Evolutionary conservation across 1,140 invertebrate species (phyloP).

Genomic region (Magallana ariakensis): DNA sequence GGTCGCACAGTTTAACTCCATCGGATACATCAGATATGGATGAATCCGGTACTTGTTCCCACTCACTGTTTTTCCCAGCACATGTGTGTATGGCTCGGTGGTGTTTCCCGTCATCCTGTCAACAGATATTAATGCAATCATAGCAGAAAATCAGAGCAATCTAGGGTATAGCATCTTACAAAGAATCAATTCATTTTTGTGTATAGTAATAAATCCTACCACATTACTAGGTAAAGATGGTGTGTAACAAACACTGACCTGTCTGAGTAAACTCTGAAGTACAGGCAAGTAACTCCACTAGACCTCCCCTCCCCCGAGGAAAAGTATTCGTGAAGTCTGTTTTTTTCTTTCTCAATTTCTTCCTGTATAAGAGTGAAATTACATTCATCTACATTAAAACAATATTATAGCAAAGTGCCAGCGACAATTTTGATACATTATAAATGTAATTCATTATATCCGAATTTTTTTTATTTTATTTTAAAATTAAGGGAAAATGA

Average conservation of each 20-base stretch:
- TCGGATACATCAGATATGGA: too few species aligned
- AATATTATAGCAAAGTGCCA: too few species aligned
- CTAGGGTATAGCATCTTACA: too few species aligned
- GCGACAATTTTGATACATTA: too few species aligned
- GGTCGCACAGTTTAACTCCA: too few species aligned
- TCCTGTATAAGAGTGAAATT: conserved; percentile 74
- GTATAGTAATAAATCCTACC: too few species aligned
- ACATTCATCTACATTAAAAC: background rate
- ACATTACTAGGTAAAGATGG: too few species aligned
- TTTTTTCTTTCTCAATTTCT: conserved; percentile 85
- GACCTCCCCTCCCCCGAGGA: conserved; percentile 64
- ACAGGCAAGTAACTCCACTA: conserved; percentile 89
- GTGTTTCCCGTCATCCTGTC: conserved; percentile 52
- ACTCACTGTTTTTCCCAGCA: conserved; percentile 62
- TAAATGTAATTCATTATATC: too few species aligned
- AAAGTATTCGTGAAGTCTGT: conserved; percentile 81
- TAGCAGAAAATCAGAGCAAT: too few species aligned
- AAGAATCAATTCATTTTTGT: too few species aligned
- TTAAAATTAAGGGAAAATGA: too few species aligned
- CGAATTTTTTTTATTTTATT: too few species aligned
- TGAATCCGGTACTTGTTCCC: background rate
- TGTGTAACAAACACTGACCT: conserved; percentile 49
- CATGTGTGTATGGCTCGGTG: conserved; percentile 52
- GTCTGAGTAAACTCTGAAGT: conserved; percentile 83
- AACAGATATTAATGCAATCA: background rate